Conservation (phyloP, 2,888 invertebrate genomes). For the Cataglyphis albicans region DNA sequence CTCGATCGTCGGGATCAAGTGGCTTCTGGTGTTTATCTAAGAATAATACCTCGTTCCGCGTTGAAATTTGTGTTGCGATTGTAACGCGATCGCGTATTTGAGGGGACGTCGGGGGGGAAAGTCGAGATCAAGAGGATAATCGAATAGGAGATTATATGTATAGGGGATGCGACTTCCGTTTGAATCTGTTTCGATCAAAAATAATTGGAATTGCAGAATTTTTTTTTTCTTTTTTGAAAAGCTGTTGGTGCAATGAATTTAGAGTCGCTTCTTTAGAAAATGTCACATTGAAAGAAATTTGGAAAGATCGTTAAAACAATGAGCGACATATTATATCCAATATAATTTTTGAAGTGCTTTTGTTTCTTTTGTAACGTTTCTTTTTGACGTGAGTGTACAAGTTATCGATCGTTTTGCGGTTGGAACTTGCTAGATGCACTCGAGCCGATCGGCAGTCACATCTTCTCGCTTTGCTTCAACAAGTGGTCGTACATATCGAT, state of each 20-base stretch:
- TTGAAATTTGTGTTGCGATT: slow-evolving; percentile 53
- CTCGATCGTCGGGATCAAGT: slow-evolving; percentile 48
- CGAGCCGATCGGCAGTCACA: neutral
- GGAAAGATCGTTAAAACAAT: neutral
- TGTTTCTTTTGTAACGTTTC: neutral
- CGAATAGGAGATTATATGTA: slow-evolving; percentile 22
- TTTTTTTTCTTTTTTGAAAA: neutral
- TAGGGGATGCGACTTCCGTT: slow-evolving; percentile 3
- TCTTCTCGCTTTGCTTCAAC: slow-evolving; percentile 53
- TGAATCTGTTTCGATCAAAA: neutral
- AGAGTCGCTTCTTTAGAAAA: neutral
- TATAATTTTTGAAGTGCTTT: neutral
- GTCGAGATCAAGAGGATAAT: slow-evolving; percentile 41
- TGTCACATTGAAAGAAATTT: neutral
- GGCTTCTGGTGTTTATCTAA: slow-evolving; percentile 52
- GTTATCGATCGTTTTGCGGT: neutral
- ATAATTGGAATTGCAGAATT: neutral
- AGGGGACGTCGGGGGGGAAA: neutral
- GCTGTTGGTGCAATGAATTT: neutral
- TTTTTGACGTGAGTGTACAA: neutral
- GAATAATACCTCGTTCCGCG: slow-evolving; percentile 46
- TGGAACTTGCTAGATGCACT: neutral
- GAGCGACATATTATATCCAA: neutral
- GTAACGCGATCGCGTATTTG: slow-evolving; percentile 47
- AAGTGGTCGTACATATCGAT: slow-evolving; percentile 60